A percentile compares a stretch with the other conserved stretches of the same genome.
These are phyloP conservation scores for Cyprinella venusta DNA, from an alignment of 2,797 vertebrate genomes.

Conservation along the genomic window DNA sequence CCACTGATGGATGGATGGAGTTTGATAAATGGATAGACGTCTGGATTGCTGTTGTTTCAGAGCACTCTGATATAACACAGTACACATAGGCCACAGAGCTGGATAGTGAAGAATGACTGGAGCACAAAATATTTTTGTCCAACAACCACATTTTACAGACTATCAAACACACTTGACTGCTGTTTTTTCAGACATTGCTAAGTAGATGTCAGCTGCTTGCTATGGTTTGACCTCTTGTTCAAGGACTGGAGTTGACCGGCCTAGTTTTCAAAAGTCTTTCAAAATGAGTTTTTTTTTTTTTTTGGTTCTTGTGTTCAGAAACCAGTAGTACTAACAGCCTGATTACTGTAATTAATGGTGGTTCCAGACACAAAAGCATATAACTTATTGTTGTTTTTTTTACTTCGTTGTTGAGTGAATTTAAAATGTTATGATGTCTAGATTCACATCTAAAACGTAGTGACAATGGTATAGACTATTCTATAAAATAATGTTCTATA, in stretches of 20 bases:
- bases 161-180: slow-evolving; percentile 41
- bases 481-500: neutral
- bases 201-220: slow-evolving; percentile 34
- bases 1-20: slow-evolving; percentile 51
- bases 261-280: neutral
- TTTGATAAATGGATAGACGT: slow-evolving; percentile 48
- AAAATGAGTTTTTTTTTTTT: neutral
- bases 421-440: neutral
- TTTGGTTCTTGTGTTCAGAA: neutral
- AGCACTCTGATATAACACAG: slow-evolving; percentile 36
- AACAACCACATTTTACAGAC: slow-evolving; percentile 49
- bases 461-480: neutral
- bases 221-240: slow-evolving; percentile 33
- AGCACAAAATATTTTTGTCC: slow-evolving; percentile 48
- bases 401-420: neutral
- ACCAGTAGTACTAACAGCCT: neutral
- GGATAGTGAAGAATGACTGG: slow-evolving; percentile 48
- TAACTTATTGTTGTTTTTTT: too few species aligned
- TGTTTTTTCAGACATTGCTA: slow-evolving; percentile 20
- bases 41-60: slow-evolving; percentile 47
- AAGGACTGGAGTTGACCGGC: slow-evolving; percentile 17
- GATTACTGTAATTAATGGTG: neutral
- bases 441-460: neutral
- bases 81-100: slow-evolving; percentile 40
- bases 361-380: neutral